A percentile compares a stretch with the other conserved stretches of the same genome.
Evolutionary conservation across 1,140 invertebrate genomes (phyloP).

Genomic region (Globodera ellingtonae): DNA sequence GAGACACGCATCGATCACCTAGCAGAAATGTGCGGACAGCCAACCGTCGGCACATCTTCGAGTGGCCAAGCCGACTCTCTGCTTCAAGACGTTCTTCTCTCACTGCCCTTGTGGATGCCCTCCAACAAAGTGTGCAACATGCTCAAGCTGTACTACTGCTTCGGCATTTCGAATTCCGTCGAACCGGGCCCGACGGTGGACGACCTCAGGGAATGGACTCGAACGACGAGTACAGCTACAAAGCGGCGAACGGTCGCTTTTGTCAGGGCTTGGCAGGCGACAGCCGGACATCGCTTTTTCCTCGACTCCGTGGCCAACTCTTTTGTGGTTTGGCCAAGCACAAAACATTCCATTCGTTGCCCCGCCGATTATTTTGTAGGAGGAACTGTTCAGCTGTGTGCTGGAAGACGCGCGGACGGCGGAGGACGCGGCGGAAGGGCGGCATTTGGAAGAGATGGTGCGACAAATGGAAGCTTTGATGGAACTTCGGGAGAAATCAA

Average conservation of each 20-base stretch:
- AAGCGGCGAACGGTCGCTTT: constrained; percentile 79
- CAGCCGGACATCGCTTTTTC: constrained; percentile 76
- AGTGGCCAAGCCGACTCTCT: constrained; percentile 72
- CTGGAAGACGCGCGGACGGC: constrained; percentile 74
- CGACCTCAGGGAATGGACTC: neutral
- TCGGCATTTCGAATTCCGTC: constrained; percentile 43
- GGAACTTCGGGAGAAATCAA: constrained; percentile 49
- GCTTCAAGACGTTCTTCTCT: constrained; percentile 82
- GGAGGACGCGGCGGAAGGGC: constrained; percentile 73
- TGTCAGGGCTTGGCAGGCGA: constrained; percentile 77
- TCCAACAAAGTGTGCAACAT: constrained; percentile 77
- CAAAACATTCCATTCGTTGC: neutral
- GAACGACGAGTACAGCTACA: constrained; percentile 69
- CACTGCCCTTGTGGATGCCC: constrained; percentile 84
- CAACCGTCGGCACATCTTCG: neutral
- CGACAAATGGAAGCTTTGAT: constrained; percentile 51
- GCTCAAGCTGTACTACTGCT: constrained; percentile 72
- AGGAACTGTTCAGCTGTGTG: constrained; percentile 76
- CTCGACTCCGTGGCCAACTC: constrained; percentile 75
- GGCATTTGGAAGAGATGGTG: constrained; percentile 50
- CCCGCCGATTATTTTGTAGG: constrained; percentile 33
- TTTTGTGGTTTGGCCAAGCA: constrained; percentile 69
- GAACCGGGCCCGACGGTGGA: constrained; percentile 36
- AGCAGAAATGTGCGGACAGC: neutral
- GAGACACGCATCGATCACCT: constrained; percentile 72